phyloP scores from a whole-genome alignment of 2,888 invertebrate species.

The Oxyteleia sp. region DNA sequence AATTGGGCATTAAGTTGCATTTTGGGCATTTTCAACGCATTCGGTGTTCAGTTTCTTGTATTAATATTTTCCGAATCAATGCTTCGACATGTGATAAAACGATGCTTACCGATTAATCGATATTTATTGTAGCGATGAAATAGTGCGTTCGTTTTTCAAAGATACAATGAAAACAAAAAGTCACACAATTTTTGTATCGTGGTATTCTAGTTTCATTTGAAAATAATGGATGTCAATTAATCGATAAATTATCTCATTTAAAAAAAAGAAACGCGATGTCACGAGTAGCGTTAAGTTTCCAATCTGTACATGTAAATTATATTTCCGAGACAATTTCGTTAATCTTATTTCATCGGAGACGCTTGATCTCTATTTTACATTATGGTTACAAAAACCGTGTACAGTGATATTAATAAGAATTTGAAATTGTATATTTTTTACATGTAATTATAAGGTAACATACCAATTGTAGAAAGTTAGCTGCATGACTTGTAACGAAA shows the following conservation, averaged over 20 bases:
- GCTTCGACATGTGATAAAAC: constrained; percentile 35
- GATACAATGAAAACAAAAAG: background rate
- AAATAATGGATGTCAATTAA: constrained; percentile 40
- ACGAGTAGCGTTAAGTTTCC: constrained; percentile 29
- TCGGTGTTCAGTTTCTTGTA: background rate
- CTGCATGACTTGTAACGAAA: constrained; percentile 16
- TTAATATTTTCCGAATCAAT: constrained; percentile 11
- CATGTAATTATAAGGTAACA: constrained; percentile 45
- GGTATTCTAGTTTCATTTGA: background rate
- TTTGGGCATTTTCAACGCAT: constrained; percentile 14
- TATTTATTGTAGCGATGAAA: background rate
- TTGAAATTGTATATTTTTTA: constrained; percentile 67
- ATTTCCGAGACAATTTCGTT: constrained; percentile 19
- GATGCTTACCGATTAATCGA: constrained; percentile 51
- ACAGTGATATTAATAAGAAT: constrained; percentile 61
- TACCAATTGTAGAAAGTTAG: constrained; percentile 12
- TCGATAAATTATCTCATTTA: constrained; percentile 39
- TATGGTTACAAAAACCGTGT: constrained; percentile 47
- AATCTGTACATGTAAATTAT: constrained; percentile 54
- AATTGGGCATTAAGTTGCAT: constrained; percentile 25
- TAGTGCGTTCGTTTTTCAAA: background rate
- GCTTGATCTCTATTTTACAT: constrained; percentile 31
- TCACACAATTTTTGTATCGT: no score
- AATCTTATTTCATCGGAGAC: constrained; percentile 27
- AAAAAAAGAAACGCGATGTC: constrained; percentile 10